Conservation (phyloP, 2,113 vertebrate species). For the Axis porcinus region DNA sequence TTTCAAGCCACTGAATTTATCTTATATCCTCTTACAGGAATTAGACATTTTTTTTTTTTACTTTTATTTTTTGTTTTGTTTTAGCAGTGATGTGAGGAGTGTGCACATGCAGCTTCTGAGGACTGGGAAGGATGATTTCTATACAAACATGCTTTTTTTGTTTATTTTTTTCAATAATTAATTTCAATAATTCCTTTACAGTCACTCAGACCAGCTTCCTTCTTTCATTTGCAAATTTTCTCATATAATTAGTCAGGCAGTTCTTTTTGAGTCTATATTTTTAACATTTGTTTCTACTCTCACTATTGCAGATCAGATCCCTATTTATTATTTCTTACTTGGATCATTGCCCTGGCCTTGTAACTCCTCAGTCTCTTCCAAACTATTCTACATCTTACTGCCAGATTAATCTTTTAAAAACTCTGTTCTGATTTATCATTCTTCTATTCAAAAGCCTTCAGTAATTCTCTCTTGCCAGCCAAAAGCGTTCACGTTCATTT, state of each 20-base stretch:
- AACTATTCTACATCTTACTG: background rate
- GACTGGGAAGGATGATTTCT: background rate
- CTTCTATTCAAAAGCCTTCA: conserved; percentile 10
- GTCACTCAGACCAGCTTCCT: background rate
- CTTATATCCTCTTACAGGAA: background rate
- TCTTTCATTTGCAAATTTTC: background rate
- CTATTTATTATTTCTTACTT: conserved; percentile 33
- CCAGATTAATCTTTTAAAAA: conserved; percentile 56
- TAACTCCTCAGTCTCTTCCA: conserved; percentile 27
- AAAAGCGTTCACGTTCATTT: background rate
- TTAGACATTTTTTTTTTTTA: background rate
- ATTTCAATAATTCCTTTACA: too few relatives aligned
- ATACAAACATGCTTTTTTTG: background rate
- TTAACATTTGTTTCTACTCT: background rate
- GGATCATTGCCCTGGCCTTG: background rate
- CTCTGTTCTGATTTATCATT: conserved; percentile 48
- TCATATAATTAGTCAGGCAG: background rate
- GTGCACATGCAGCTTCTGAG: background rate
- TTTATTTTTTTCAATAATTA: background rate
- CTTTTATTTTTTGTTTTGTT: background rate
- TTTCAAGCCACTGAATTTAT: background rate
- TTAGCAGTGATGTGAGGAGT: background rate
- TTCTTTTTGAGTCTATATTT: conserved; percentile 2
- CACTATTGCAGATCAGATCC: background rate
- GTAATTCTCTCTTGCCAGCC: background rate